Percentiles rank a stretch among this genome's conserved stretches.
phyloP scores from a whole-genome alignment of 2,888 invertebrate genomes.

The Amphimallon solstitiale region DNA sequence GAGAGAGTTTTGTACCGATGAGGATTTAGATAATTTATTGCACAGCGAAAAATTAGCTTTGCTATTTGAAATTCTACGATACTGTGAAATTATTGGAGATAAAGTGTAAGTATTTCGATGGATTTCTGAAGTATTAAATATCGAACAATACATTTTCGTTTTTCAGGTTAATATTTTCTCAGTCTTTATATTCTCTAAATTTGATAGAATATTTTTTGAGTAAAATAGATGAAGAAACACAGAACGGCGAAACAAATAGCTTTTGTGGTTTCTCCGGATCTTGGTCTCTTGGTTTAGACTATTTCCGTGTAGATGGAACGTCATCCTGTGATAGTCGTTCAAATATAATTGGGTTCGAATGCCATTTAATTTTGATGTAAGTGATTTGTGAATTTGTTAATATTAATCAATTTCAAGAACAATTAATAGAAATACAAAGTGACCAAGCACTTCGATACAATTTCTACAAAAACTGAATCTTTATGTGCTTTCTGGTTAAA shows the following conservation, averaged over 20 bases:
- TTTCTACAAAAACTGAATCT: too few relatives aligned
- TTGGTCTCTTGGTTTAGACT: slow-evolving; percentile 84
- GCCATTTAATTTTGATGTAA: too few relatives aligned
- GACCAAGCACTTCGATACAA: too few relatives aligned
- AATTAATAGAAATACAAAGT: too few relatives aligned
- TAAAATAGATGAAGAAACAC: slow-evolving; percentile 81
- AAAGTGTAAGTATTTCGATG: slow-evolving; percentile 76
- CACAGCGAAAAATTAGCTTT: slow-evolving; percentile 84
- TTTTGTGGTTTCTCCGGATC: slow-evolving; percentile 68
- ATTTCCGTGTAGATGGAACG: slow-evolving; percentile 92
- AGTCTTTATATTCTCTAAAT: slow-evolving; percentile 91
- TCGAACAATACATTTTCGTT: slow-evolving; percentile 44
- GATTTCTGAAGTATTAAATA: neutral
- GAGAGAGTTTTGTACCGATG: slow-evolving; percentile 80
- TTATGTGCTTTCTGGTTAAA: too few relatives aligned
- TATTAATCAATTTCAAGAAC: too few relatives aligned
- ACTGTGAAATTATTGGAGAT: slow-evolving; percentile 95
- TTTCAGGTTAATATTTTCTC: slow-evolving; percentile 90
- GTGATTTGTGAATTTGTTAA: too few relatives aligned
- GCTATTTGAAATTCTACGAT: slow-evolving; percentile 86
- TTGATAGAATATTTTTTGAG: slow-evolving; percentile 92
- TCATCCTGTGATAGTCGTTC: slow-evolving; percentile 87
- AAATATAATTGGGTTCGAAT: too few relatives aligned
- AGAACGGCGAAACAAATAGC: slow-evolving; percentile 66
- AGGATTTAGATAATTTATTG: slow-evolving; percentile 80